Conservation (phyloP, 2,113 vertebrate genomes). For the Sturnira hondurensis region DNA sequence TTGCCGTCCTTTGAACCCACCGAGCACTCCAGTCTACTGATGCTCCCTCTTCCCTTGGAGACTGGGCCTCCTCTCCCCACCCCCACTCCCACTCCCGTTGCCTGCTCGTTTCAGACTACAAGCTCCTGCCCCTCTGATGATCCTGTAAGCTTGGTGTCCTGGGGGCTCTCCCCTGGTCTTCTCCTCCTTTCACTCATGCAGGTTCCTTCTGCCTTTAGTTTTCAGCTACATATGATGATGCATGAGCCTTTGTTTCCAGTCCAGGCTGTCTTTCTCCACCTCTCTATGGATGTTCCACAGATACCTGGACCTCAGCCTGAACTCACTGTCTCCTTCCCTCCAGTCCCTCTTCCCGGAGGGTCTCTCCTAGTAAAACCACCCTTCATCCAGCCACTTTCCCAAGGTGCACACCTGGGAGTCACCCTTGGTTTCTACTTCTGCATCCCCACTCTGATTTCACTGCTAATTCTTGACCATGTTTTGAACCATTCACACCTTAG, state of each 20-base stretch:
- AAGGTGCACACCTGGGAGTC: not conserved
- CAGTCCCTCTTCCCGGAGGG: not conserved
- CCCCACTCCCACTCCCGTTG: accelerated
- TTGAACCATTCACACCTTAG: not conserved
- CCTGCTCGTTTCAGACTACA: not conserved
- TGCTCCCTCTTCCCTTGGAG: not conserved
- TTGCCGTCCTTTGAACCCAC: not conserved
- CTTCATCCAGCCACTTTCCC: not conserved
- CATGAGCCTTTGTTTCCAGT: not conserved
- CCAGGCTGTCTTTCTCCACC: not conserved
- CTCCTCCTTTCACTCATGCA: not conserved
- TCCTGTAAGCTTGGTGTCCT: not conserved
- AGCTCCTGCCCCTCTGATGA: not conserved
- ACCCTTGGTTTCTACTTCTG: not conserved
- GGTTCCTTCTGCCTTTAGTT: not conserved
- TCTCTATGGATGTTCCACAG: not conserved
- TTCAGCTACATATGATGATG: not conserved
- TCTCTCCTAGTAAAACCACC: not conserved
- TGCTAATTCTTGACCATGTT: not conserved
- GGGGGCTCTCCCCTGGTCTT: not conserved
- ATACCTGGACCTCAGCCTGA: not conserved
- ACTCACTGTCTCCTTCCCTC: not conserved
- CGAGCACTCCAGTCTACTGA: not conserved
- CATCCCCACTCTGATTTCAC: not conserved
- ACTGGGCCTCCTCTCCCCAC: not conserved